Conservation (phyloP, 2,888 invertebrate genomes). For the Dorcus hopei region DNA sequence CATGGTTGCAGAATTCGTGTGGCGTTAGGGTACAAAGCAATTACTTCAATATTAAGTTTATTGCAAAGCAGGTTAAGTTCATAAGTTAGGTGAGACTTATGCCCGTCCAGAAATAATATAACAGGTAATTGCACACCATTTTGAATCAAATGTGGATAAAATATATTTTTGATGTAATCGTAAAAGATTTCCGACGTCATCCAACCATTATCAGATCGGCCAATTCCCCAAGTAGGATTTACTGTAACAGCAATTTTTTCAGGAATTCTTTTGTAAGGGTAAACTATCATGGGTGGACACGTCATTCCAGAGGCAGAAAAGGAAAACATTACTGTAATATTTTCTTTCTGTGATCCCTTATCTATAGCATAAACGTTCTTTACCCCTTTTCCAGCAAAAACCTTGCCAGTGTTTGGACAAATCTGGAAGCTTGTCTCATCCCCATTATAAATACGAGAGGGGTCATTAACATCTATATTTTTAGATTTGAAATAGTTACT, state of each 20-base stretch:
- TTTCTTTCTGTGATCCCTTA: slow-evolving; percentile 26
- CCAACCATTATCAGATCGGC: slow-evolving; percentile 42
- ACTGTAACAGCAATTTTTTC: slow-evolving; percentile 25
- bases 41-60: too few relatives aligned
- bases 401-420: slow-evolving; percentile 8
- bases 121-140: too few relatives aligned
- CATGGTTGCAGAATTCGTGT: too few relatives aligned
- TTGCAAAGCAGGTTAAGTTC: too few relatives aligned
- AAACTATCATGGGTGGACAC: slow-evolving; percentile 21
- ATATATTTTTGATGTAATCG: slow-evolving; percentile 35
- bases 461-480: slow-evolving; percentile 25
- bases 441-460: slow-evolving; percentile 30
- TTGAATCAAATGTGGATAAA: not conserved
- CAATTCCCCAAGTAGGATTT: slow-evolving; percentile 40
- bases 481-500: slow-evolving; percentile 18
- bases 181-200: slow-evolving; percentile 44
- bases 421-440: slow-evolving; percentile 34
- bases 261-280: too few relatives aligned
- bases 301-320: slow-evolving; percentile 28
- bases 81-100: too few relatives aligned
- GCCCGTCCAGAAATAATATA: too few relatives aligned
- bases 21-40: too few relatives aligned
- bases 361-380: slow-evolving; percentile 32
- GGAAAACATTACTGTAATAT: slow-evolving; percentile 32
- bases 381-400: slow-evolving; percentile 3